Evolutionary conservation across 2,888 invertebrate genomes (phyloP), one percentile per base, ranked within the genome.

Genomic region (Papilio protenor): DNA sequence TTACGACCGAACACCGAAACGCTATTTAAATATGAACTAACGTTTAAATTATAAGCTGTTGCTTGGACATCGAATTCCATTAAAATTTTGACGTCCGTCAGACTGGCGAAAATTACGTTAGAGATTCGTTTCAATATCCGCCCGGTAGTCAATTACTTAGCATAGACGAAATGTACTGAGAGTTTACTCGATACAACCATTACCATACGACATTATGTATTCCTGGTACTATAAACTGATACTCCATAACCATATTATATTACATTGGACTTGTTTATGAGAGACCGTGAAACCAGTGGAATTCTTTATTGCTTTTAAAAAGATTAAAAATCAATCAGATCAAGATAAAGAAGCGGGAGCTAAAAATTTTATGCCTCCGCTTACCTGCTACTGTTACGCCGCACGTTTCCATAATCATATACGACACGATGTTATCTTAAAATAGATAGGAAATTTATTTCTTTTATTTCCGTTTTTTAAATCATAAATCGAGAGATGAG

Each of bases 341-440:
- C 75, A 75, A 79, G 52, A 80, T 79, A 64, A 64, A 75, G 70
- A 76, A 77, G 79, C 66, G 40, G 59, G 71, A 74, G 69, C 73
- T 77, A 72, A 73, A 73, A 72, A 66, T 73, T 78, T 77, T 80
- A 78, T 75, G 78, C 79, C 79, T 81, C 73, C 79, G 78, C 80
- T 81, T 80, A 79, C 79, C 70, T 78, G 79, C 79, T 81, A 81
- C 84, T 82, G 82, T 81, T 84, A 82, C 49, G 40, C 33, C 21
- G 33, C 49, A 23, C 73, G 81, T 80, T 79, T 83, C 82, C 84
- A 80, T 79, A 52, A 69, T 23, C 66, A 55, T 49, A 72, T 71
- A 18, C 75, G 75, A 49, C 55, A 75, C 64, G 72, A 45, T 23
- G 23, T 27, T 52, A 49, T 71, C 71, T 71, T 52, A 18, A 52